phyloP scores from a whole-genome alignment of 2,113 vertebrate genomes.

The Aegithalos caudatus region DNA sequence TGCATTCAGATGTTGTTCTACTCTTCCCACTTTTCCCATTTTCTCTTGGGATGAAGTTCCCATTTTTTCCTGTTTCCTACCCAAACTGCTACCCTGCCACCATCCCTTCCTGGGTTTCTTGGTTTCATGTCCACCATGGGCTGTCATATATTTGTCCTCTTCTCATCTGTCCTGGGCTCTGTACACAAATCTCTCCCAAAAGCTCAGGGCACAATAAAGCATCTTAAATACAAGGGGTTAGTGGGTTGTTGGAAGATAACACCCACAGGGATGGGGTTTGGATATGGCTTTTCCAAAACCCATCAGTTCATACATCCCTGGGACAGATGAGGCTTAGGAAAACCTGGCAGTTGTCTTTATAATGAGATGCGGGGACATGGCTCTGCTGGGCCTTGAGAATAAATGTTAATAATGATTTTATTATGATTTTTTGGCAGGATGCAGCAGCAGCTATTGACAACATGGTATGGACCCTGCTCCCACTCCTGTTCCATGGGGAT shows the following conservation, averaged over 20 bases:
- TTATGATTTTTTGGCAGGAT: conserved; percentile 76
- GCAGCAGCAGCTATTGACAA: conserved; percentile 95
- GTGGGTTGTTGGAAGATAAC: accelerated
- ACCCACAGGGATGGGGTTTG: neutral
- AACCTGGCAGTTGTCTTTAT: accelerated
- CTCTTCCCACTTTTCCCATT: neutral
- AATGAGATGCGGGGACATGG: accelerated
- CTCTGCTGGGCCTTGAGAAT: neutral
- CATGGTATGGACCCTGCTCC: conserved; percentile 78
- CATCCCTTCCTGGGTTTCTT: accelerated
- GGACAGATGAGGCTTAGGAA: neutral
- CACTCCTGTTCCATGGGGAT: neutral
- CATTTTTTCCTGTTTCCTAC: neutral
- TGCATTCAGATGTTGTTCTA: neutral
- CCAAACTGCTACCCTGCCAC: accelerated
- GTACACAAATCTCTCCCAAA: accelerated
- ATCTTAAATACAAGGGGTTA: accelerated
- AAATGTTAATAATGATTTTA: neutral
- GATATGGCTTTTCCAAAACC: neutral
- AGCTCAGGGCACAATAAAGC: accelerated
- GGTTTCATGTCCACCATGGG: accelerated
- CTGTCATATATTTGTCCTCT: accelerated
- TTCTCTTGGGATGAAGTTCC: neutral
- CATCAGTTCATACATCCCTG: neutral
- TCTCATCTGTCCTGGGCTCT: accelerated